Evolutionary conservation across 2,113 vertebrate genomes (phyloP), one percentile per base, ranked within the genome.

Genomic region (Caranx ignobilis): DNA sequence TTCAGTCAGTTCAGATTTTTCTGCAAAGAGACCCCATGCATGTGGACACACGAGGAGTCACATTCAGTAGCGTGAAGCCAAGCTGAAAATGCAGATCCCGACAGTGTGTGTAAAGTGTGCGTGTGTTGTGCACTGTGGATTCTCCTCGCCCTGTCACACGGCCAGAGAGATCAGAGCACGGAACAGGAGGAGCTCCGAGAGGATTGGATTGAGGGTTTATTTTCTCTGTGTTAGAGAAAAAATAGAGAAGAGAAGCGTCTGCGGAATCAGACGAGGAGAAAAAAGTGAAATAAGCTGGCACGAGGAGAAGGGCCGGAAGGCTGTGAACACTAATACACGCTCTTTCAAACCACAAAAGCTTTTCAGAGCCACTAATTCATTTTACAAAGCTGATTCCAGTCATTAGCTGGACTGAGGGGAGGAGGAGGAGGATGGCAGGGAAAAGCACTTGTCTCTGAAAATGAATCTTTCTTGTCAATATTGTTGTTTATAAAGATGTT

Each of bases 281-380:
- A 60, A 61, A 77, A 81, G 65, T 56, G 47, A 64, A 73, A 69
- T 15, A 67, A 73, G 47, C 70, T 11, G 43, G 37, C 3, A 54
- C 21, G 39, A 75, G 26, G 56, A 63, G 71, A 75, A 68, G 47
- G 79, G 66, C 89, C 83, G 87, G 90, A 92, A 89, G 78, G 48
- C 81, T 62, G 68, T 9, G 4, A 59, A 52, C 79, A 60, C 64
- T 77, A 87, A 85, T 72, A 84, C 45, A 31, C 50, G 13, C 90
- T 85, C 70, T 93, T 78, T 78, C 82, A 87, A 86, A 92, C 93
- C 92, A 93, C 88, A 91, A 90, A 90, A 90, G 92, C 91, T 92
- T 92, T 93, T 72, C 81, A 75, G 78, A 86, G 71, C 91, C 91
- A 88, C 90, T 91, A 88, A 91, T 88, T 89, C 78, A 64, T 92